Evolutionary conservation across 2,113 vertebrate genomes (phyloP).

Genomic region (Butorides virescens): DNA sequence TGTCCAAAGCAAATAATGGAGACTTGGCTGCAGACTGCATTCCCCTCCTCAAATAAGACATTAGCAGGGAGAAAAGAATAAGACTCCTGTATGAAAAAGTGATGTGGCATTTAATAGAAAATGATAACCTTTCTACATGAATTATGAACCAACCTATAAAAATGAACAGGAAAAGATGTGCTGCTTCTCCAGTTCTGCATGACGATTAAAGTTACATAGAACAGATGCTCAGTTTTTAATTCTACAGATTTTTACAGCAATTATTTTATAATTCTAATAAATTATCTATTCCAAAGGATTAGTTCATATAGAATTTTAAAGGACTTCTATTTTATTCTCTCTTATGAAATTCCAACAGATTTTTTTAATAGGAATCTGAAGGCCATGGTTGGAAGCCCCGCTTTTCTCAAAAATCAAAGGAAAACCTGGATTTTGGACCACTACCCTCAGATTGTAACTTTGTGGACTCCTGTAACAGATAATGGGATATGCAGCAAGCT

Average conservation of each 20-base stretch:
- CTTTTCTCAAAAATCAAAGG: background rate
- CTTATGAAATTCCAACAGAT: background rate
- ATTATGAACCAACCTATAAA: background rate
- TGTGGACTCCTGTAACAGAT: background rate
- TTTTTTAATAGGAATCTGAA: background rate
- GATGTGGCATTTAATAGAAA: background rate
- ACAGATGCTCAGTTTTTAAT: background rate
- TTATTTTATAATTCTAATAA: background rate
- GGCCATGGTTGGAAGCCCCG: background rate
- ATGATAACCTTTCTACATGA: background rate
- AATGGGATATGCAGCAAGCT: background rate
- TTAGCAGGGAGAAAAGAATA: background rate
- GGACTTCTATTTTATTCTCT: background rate
- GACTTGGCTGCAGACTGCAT: background rate
- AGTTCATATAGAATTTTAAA: background rate
- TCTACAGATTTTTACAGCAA: background rate
- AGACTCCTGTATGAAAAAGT: background rate
- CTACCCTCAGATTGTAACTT: background rate
- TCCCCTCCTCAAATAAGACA: slow-evolving; percentile 1
- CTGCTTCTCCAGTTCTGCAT: background rate
- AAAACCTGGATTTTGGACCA: background rate
- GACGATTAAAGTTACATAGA: background rate
- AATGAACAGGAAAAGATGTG: background rate
- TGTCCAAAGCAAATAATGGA: slow-evolving; percentile 47
- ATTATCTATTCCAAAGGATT: background rate